phyloP scores from a whole-genome alignment of 2,888 invertebrate species.

The Orchestes rusci region DNA sequence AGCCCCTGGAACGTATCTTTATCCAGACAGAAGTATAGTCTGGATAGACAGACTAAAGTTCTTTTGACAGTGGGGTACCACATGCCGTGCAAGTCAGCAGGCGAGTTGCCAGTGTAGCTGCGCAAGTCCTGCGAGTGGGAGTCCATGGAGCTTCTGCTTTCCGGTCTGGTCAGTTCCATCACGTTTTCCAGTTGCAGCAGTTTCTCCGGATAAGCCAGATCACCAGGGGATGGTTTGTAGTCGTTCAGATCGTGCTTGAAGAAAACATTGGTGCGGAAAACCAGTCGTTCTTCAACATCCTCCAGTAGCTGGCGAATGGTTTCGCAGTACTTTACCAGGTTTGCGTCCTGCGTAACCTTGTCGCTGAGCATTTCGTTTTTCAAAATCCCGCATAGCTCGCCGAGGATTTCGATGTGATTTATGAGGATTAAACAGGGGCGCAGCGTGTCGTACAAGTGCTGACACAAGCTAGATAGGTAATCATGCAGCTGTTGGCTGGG shows the following conservation, averaged over 20 bases:
- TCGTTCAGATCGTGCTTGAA: slow-evolving; percentile 84
- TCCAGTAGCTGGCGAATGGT: slow-evolving; percentile 77
- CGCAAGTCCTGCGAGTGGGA: slow-evolving; percentile 50
- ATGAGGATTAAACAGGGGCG: slow-evolving; percentile 93
- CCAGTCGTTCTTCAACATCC: slow-evolving; percentile 94
- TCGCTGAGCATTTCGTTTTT: slow-evolving; percentile 88
- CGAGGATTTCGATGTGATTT: slow-evolving; percentile 93
- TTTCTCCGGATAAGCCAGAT: slow-evolving; percentile 96
- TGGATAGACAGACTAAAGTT: slow-evolving; percentile 88
- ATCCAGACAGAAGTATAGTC: slow-evolving; percentile 88
- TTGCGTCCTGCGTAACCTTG: slow-evolving; percentile 69
- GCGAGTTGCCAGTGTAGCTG: slow-evolving; percentile 45
- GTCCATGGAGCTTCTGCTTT: slow-evolving; percentile 66
- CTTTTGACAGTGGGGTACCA: slow-evolving; percentile 98
- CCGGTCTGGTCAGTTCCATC: slow-evolving; percentile 47
- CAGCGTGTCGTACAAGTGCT: slow-evolving; percentile 82
- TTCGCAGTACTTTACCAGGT: slow-evolving; percentile 68
- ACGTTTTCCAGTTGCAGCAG: slow-evolving; percentile 89
- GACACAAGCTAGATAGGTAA: slow-evolving; percentile 63
- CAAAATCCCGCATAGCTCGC: slow-evolving; percentile 92
- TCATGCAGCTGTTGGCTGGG: slow-evolving; percentile 55
- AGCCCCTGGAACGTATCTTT: slow-evolving; percentile 89
- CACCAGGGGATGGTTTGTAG: slow-evolving; percentile 87
- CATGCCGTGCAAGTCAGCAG: slow-evolving; percentile 94
- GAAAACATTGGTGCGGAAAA: slow-evolving; percentile 91